Percentiles rank a stretch among this genome's conserved stretches.
phyloP scores from a whole-genome alignment of 2,888 invertebrate genomes.

The Strigamia crassipes region DNA sequence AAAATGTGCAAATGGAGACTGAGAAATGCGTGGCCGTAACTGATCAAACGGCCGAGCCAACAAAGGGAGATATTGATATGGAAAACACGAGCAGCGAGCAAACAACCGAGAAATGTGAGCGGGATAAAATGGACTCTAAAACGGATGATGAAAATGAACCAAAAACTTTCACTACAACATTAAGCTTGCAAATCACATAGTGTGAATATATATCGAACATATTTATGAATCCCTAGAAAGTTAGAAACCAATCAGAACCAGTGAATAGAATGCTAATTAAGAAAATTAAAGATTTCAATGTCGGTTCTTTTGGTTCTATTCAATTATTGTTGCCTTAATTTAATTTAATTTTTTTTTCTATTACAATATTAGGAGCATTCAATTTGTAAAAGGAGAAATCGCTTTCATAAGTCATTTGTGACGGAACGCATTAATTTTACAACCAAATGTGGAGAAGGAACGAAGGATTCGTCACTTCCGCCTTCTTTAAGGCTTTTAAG shows the following conservation, averaged over 20 bases:
- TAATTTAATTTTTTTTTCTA: neutral
- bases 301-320: too few relatives aligned
- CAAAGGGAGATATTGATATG: neutral
- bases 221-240: neutral
- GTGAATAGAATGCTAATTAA: too few relatives aligned
- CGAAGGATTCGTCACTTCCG: too few relatives aligned
- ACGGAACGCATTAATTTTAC: too few relatives aligned
- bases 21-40: neutral
- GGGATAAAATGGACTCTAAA: neutral
- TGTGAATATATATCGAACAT: neutral
- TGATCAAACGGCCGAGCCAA: neutral
- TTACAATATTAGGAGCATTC: too few relatives aligned
- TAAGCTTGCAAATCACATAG: constrained; percentile 1
- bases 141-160: neutral
- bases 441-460: too few relatives aligned
- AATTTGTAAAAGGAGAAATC: too few relatives aligned
- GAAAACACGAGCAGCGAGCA: neutral
- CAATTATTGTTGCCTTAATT: neutral
- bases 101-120: neutral
- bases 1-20: neutral
- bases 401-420: too few relatives aligned
- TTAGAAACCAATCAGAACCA: too few relatives aligned
- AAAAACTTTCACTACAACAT: neutral
- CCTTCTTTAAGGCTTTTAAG: too few relatives aligned
- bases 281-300: too few relatives aligned